A percentile compares a stretch with the other conserved stretches of the same genome.
Evolutionary conservation across 2,888 invertebrate genomes (phyloP).

Genomic region (Apodemia mormo): DNA sequence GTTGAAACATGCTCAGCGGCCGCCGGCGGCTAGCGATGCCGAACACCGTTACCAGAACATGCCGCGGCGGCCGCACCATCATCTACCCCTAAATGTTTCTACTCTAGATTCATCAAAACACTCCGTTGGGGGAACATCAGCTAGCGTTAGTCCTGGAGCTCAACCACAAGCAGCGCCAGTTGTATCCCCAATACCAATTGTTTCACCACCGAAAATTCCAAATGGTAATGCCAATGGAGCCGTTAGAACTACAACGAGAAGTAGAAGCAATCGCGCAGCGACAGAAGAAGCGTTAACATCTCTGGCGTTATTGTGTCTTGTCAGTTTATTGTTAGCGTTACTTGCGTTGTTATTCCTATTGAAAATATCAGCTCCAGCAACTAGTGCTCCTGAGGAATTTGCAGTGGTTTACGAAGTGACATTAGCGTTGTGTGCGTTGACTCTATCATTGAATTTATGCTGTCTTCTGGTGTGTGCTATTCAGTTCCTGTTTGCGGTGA

Average conservation of each 20-base stretch:
- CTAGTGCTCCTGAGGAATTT: constrained; percentile 88
- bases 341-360: constrained; percentile 92
- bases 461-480: constrained; percentile 96
- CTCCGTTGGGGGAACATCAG: constrained; percentile 81
- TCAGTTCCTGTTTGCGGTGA: constrained; percentile 96
- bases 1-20: constrained; percentile 88
- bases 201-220: constrained; percentile 71
- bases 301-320: constrained; percentile 91
- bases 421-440: constrained; percentile 93
- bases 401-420: constrained; percentile 95
- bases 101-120: constrained; percentile 86
- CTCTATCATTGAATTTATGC: constrained; percentile 93
- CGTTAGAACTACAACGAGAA: constrained; percentile 55
- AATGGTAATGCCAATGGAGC: constrained; percentile 82
- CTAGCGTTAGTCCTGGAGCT: constrained; percentile 81
- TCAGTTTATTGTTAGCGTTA: constrained; percentile 91
- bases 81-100: constrained; percentile 85
- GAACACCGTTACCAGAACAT: constrained; percentile 81
- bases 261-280: constrained; percentile 61
- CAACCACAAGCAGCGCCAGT: constrained; percentile 54
- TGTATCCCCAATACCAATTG: constrained; percentile 56
- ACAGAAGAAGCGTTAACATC: constrained; percentile 90
- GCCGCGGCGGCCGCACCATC: constrained; percentile 82
- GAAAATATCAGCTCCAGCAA: constrained; percentile 88
- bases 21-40: constrained; percentile 77